These are phyloP conservation scores for Dicranocentrus wangi DNA, from an alignment of 2,888 invertebrate species.

Conservation along the genomic window DNA sequence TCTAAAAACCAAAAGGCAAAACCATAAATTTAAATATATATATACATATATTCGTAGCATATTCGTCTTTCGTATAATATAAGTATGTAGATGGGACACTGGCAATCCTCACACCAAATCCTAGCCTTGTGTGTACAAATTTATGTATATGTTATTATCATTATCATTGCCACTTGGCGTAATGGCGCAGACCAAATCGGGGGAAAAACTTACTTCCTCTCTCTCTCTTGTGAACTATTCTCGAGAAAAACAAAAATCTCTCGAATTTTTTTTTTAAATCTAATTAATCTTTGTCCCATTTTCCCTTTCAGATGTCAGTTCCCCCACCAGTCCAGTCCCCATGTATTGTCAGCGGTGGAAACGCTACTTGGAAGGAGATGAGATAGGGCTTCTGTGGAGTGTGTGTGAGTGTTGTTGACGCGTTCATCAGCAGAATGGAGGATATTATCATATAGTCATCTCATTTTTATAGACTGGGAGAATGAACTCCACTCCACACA, in stretches of 20 bases:
- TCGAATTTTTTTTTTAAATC: conserved; percentile 37
- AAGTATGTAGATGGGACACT: not conserved
- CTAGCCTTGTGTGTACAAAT: conserved; percentile 49
- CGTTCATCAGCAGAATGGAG: not conserved
- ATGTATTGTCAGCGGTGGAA: conserved; percentile 12
- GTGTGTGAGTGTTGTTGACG: too few species aligned
- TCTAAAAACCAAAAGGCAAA: conserved; percentile 35
- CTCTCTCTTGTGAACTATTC: conserved; percentile 14
- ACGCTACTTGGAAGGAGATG: not conserved
- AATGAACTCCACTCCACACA: not conserved
- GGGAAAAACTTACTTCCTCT: conserved; percentile 57
- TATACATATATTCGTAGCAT: too few species aligned
- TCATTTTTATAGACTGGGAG: not conserved
- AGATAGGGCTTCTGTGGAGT: too few species aligned
- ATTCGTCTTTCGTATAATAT: too few species aligned
- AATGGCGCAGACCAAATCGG: conserved; percentile 61
- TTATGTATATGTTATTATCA: conserved; percentile 46
- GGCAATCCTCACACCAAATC: conserved; percentile 30
- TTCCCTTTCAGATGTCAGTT: conserved; percentile 41
- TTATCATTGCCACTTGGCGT: conserved; percentile 61
- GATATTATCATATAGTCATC: too few species aligned
- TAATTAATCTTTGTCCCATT: conserved; percentile 53
- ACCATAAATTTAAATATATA: conserved; percentile 11
- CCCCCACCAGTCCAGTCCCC: too few species aligned
- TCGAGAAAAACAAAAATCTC: conserved; percentile 5